Evolutionary conservation across 2,888 invertebrate genomes (phyloP).

Genomic region (Noctua janthe): DNA sequence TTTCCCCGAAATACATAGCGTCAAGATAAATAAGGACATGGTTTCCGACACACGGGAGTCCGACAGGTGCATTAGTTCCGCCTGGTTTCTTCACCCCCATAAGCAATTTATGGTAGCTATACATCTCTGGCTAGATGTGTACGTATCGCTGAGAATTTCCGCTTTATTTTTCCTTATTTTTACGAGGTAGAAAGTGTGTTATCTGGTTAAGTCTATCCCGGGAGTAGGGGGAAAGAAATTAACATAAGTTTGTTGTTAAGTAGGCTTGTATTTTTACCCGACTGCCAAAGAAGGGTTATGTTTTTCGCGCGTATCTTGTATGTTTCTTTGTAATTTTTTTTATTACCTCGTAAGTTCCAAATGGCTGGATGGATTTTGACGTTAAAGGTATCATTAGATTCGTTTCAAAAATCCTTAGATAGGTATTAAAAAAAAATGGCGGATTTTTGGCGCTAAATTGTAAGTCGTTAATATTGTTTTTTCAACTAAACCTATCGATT

Average conservation of each 20-base stretch:
- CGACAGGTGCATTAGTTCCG: slow-evolving; percentile 63
- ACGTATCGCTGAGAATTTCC: slow-evolving; percentile 16
- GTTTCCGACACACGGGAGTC: slow-evolving; percentile 42
- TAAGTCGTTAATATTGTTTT: too few relatives aligned
- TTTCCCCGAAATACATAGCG: slow-evolving; percentile 35
- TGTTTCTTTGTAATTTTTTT: too few relatives aligned
- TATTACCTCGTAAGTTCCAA: too few relatives aligned
- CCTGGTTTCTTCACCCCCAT: slow-evolving; percentile 49
- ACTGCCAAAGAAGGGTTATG: too few relatives aligned
- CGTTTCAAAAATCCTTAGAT: too few relatives aligned
- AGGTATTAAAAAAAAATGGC: too few relatives aligned
- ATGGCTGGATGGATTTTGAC: too few relatives aligned
- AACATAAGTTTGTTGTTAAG: slow-evolving; percentile 10
- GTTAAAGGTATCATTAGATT: too few relatives aligned
- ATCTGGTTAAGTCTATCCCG: slow-evolving; percentile 15
- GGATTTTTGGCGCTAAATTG: too few relatives aligned
- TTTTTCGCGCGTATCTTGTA: too few relatives aligned
- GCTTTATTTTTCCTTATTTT: slow-evolving; percentile 52
- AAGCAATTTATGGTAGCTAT: slow-evolving; percentile 56
- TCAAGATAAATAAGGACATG: slow-evolving; percentile 58
- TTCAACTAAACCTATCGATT: too few relatives aligned
- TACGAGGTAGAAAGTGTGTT: slow-evolving; percentile 21
- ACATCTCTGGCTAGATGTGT: slow-evolving; percentile 21
- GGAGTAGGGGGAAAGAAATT: slow-evolving; percentile 13
- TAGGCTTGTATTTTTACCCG: background rate